Evolutionary conservation across 2,797 vertebrate genomes (phyloP).

Genomic region (Rousettus madagascariensis): DNA sequence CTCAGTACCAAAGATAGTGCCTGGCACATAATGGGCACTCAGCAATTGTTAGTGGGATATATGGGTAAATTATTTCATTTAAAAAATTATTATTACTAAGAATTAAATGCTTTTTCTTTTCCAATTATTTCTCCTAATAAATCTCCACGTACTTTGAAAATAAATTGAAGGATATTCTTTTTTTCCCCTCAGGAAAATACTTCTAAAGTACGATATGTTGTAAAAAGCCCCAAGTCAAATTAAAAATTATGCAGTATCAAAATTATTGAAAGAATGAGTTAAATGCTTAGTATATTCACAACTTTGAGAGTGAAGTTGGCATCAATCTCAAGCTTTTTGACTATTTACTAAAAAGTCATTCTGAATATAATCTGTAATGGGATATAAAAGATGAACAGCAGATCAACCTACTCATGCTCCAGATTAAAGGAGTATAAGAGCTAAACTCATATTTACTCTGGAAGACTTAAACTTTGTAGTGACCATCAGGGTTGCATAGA

Average conservation of each 20-base stretch:
- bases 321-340: background rate
- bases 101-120: background rate
- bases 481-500: background rate
- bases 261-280: constrained; percentile 15
- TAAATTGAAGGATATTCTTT: background rate
- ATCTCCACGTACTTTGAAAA: constrained; percentile 29
- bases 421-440: background rate
- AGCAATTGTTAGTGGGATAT: background rate
- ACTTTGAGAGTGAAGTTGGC: background rate
- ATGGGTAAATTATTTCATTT: background rate
- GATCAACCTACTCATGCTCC: background rate
- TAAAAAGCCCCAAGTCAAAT: background rate
- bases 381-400: background rate
- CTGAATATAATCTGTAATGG: background rate
- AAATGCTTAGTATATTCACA: background rate
- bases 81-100: background rate
- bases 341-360: background rate
- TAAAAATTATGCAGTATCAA: background rate
- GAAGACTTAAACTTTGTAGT: background rate
- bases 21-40: background rate
- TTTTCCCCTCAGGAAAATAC: background rate
- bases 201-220: background rate
- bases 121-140: background rate
- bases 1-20: background rate
- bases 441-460: background rate